These are phyloP conservation scores for Aramus guarauna DNA, from an alignment of 2,113 vertebrate genomes.

Conservation along the genomic window DNA sequence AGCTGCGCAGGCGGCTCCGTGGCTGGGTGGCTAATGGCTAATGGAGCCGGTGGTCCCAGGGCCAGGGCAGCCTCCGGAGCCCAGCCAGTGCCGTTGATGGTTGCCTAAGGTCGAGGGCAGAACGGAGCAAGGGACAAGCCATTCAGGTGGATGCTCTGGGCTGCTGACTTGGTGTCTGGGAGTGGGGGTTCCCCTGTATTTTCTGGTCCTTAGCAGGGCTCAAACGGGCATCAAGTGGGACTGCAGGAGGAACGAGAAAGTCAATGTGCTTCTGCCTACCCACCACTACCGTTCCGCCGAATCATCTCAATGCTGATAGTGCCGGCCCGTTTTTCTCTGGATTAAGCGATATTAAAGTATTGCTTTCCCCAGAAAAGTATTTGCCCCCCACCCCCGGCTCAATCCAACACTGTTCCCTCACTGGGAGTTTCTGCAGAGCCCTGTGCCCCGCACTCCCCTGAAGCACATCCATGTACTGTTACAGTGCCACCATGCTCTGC, in stretches of 20 bases:
- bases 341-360: not conserved
- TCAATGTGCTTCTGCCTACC: not conserved
- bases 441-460: not conserved
- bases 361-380: not conserved
- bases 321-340: not conserved
- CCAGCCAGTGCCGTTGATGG: rapidly evolving
- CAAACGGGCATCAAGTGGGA: rapidly evolving
- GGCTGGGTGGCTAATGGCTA: not conserved
- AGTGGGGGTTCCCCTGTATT: not conserved
- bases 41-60: not conserved
- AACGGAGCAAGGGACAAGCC: not conserved
- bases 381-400: not conserved
- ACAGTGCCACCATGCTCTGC: not conserved
- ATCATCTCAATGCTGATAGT: not conserved
- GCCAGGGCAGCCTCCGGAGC: not conserved
- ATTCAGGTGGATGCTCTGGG: not conserved
- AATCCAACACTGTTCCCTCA: not conserved
- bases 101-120: not conserved
- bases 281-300: not conserved
- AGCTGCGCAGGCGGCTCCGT: not conserved
- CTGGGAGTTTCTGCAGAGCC: not conserved
- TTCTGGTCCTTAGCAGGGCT: not conserved
- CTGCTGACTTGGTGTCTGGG: not conserved
- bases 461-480: not conserved
- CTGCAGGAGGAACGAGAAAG: not conserved